A percentile compares a stretch with the other conserved stretches of the same genome.
phyloP scores from a whole-genome alignment of 1,140 invertebrate species.

The Aphaenogaster floridana region DNA sequence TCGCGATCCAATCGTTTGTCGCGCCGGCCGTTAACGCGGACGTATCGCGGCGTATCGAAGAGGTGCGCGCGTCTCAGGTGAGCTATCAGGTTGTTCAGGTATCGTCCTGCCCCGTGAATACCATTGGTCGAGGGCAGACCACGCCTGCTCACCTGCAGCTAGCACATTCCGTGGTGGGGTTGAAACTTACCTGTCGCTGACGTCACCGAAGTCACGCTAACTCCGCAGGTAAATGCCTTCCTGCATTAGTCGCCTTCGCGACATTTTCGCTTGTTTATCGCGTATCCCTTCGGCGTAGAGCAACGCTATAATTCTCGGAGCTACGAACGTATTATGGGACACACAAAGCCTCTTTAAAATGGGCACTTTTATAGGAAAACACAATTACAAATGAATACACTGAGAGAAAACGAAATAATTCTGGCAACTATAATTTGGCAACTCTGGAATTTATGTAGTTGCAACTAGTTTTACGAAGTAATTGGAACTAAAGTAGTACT shows the following conservation, averaged over 20 bases:
- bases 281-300: conserved; percentile 2
- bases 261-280: conserved; percentile 61
- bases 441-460: too few relatives aligned
- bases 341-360: neutral
- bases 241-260: conserved; percentile 25
- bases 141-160: conserved; percentile 82
- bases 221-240: conserved; percentile 56
- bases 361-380: conserved; percentile 7
- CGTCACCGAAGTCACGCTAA: conserved; percentile 82
- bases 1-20: conserved; percentile 54
- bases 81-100: conserved; percentile 80
- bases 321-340: neutral
- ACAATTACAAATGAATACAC: neutral
- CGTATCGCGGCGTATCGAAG: conserved; percentile 45
- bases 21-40: conserved; percentile 51
- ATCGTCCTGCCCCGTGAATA: conserved; percentile 81
- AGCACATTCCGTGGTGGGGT: conserved; percentile 71
- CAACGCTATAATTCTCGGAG: conserved; percentile 4
- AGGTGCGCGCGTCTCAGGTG: conserved; percentile 75
- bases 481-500: too few relatives aligned
- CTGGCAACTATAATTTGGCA: too few relatives aligned
- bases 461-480: too few relatives aligned
- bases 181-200: conserved; percentile 79
- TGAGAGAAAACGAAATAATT: too few relatives aligned
- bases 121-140: conserved; percentile 81